Conservation (phyloP, 2,113 vertebrate genomes). For the Notarius lentiginosus region DNA sequence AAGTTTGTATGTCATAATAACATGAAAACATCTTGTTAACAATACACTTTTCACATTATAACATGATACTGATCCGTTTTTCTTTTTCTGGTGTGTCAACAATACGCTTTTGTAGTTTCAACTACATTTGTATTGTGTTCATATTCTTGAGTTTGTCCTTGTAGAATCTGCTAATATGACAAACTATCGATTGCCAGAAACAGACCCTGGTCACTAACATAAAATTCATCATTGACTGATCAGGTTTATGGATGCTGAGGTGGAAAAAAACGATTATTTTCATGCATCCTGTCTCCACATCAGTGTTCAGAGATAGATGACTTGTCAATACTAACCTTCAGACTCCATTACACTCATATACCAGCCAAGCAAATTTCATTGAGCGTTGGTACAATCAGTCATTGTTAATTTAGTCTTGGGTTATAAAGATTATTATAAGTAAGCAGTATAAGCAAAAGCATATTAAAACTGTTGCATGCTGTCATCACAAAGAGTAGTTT, state of each 20-base stretch:
- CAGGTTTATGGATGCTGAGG: conserved; percentile 38
- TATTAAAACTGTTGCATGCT: neutral
- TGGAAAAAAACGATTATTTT: conserved; percentile 28
- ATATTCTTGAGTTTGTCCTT: neutral
- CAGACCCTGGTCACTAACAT: conserved; percentile 48
- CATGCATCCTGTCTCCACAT: neutral
- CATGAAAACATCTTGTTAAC: too few species aligned
- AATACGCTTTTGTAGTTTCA: neutral
- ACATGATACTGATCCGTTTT: too few species aligned
- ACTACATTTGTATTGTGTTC: neutral
- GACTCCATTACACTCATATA: conserved; percentile 10
- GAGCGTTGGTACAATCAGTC: neutral
- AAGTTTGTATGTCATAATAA: too few species aligned
- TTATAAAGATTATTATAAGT: neutral
- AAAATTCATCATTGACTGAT: conserved; percentile 53
- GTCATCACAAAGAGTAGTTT: neutral
- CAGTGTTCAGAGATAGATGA: conserved; percentile 42
- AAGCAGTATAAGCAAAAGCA: neutral
- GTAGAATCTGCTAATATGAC: neutral
- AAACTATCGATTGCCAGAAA: conserved; percentile 46
- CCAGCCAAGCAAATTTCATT: conserved; percentile 21
- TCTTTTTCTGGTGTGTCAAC: too few species aligned
- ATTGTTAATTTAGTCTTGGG: conserved; percentile 1
- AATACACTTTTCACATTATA: too few species aligned
- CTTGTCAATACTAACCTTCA: conserved; percentile 37